phyloP scores from a whole-genome alignment of 2,888 invertebrate genomes.

The Bruchidius siliquastri region DNA sequence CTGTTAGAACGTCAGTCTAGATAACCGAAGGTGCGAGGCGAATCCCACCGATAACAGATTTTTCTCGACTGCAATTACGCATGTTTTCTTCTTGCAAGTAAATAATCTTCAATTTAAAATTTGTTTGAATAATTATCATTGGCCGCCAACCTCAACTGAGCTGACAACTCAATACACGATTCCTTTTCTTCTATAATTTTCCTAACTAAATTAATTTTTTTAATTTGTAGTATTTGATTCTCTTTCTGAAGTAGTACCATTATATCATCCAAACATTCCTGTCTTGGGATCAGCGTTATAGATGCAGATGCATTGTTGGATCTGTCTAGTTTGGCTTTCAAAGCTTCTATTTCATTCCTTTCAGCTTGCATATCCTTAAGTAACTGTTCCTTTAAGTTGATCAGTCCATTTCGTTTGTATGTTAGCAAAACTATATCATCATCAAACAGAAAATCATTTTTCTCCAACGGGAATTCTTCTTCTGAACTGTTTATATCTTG shows the following conservation, averaged over 20 bases:
- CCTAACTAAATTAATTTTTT: slow-evolving; percentile 45
- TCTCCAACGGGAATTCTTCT: slow-evolving; percentile 17
- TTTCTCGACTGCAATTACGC: too few relatives aligned
- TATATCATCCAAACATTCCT: slow-evolving; percentile 39
- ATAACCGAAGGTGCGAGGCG: too few relatives aligned
- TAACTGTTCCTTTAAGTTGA: slow-evolving; percentile 64
- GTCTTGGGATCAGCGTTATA: slow-evolving; percentile 22
- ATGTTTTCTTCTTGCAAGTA: too few relatives aligned
- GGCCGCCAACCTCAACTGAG: slow-evolving; percentile 24
- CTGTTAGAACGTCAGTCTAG: too few relatives aligned
- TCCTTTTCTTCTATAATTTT: slow-evolving; percentile 47
- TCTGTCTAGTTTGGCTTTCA: slow-evolving; percentile 19
- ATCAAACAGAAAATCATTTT: slow-evolving; percentile 22
- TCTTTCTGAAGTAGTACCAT: slow-evolving; percentile 43
- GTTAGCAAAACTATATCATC: slow-evolving; percentile 50
- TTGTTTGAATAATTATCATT: slow-evolving; percentile 17
- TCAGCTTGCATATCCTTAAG: slow-evolving; percentile 69
- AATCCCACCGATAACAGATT: too few relatives aligned
- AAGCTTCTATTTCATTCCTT: slow-evolving; percentile 60
- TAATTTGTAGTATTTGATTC: slow-evolving; percentile 47
- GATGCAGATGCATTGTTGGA: slow-evolving; percentile 7
- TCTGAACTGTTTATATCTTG: slow-evolving; percentile 9
- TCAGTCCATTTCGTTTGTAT: slow-evolving; percentile 61
- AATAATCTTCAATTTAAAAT: too few relatives aligned
- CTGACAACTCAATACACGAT: slow-evolving; percentile 43